Conservation (phyloP, 2,888 invertebrate species). For the Cyaniris semiargus region DNA sequence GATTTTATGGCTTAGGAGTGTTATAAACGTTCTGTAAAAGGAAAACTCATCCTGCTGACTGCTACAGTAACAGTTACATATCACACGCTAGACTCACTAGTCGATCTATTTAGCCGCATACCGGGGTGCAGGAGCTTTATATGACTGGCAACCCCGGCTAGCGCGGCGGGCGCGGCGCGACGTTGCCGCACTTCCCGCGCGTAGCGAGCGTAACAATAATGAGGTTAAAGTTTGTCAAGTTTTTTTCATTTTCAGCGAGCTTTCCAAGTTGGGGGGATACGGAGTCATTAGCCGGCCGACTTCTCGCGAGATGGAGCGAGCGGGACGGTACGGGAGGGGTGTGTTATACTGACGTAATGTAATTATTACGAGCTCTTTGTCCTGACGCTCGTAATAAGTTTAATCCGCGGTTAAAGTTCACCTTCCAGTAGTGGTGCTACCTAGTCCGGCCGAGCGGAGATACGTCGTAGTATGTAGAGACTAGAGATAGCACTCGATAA, state of each 20-base stretch:
- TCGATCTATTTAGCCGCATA: constrained; percentile 46
- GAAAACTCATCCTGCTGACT: background rate
- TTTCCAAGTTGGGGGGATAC: constrained; percentile 41
- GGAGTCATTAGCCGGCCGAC: constrained; percentile 36
- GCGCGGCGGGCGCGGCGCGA: constrained; percentile 64
- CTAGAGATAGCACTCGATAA: constrained; percentile 4
- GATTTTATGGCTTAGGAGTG: background rate
- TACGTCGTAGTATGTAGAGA: background rate
- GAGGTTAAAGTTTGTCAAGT: constrained; percentile 78
- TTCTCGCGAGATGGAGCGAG: constrained; percentile 8
- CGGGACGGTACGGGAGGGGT: background rate
- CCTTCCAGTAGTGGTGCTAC: background rate
- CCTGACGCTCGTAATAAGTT: background rate
- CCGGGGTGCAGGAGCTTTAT: constrained; percentile 55
- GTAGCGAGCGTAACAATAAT: constrained; percentile 64
- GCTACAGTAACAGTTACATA: background rate
- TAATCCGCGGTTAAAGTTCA: background rate
- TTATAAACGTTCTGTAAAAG: background rate
- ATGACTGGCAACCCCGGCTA: constrained; percentile 51
- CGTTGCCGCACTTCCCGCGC: constrained; percentile 68
- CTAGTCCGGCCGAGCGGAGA: background rate
- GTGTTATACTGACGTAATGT: background rate
- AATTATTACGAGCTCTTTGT: constrained; percentile 2
- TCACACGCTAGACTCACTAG: background rate
- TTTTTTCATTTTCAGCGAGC: constrained; percentile 58